Base-by-base conservation (phyloP, 2,888 invertebrate species). In the Strigamia transsilvanica region DNA sequence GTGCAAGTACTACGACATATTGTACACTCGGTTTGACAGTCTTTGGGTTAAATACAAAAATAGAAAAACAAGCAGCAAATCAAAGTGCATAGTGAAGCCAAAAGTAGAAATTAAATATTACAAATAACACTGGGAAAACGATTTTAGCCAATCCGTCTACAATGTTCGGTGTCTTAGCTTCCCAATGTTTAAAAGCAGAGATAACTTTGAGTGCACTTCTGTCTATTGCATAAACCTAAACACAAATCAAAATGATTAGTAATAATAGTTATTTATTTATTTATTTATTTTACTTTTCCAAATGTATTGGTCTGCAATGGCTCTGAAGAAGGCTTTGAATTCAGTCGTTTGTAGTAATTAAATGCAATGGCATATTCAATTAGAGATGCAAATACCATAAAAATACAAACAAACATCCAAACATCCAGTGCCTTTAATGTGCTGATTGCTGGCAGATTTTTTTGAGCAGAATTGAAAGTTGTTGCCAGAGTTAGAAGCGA, bases 301-400 rank as follows among this genome's bases (percentile, higher is more conserved):
- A 42, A 42, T 2, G 13, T 42, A 12, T 10, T 13, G 15, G 42
- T 7, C 12, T 42, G 10, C 12, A 42, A 42, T 42, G 3, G 34
- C 34, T 42, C 42, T 15, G 15, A 2, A 2, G 10, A 12, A 13
- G 42, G 42, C 10, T 42, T 42, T 42, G 42, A 10, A 10, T 42
- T 42, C 7, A 2, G 15, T 12, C 2, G 10, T 42, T 42, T 42
- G 13, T 6, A 15, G 15, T 15, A 42, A 42, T 10, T 42, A 42
- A 42, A 42, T 42, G 42, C 42, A 3, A 61, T 61, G 9, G 61
- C 61, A 61, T 21, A 61, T 23, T 61, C 61, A 21, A 61, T 61
- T 18, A 61, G 61, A 61, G 61, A 61, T 61, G 21, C 61, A 61
- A 61, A 61, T 61, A 61, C 61, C 61, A 61, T 61, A 61, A 61